A percentile compares a stretch with the other conserved stretches of the same genome.
Conservation (phyloP, 2,113 vertebrate genomes). For the Puma concolor region DNA sequence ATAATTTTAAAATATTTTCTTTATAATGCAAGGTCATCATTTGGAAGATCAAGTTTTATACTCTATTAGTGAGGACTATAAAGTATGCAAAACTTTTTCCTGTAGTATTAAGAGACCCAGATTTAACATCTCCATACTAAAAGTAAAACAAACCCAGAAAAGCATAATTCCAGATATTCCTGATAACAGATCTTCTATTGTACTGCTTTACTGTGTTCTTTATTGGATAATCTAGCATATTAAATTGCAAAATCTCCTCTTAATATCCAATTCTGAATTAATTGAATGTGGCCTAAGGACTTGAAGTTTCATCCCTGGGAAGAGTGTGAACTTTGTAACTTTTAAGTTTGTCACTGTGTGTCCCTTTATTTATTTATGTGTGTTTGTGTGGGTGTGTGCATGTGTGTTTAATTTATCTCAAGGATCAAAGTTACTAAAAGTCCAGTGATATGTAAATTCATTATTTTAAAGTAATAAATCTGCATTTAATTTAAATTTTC, state of each 20-base stretch:
- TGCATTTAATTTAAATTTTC: conserved; percentile 50
- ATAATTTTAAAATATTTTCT: background rate
- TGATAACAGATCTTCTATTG: background rate
- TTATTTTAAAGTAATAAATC: conserved; percentile 43
- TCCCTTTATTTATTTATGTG: background rate
- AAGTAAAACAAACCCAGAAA: background rate
- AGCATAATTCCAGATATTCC: background rate
- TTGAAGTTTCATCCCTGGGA: background rate
- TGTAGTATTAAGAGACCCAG: background rate
- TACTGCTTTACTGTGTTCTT: background rate
- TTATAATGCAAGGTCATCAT: background rate
- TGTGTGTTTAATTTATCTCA: background rate
- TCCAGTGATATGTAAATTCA: background rate
- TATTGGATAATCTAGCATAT: background rate
- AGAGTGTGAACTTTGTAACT: background rate
- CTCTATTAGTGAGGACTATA: background rate
- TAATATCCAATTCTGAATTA: background rate
- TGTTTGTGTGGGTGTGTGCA: background rate
- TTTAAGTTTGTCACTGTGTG: background rate
- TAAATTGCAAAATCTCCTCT: background rate
- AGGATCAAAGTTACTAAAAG: conserved; percentile 8
- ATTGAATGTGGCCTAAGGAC: too few relatives aligned
- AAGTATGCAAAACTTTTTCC: background rate
- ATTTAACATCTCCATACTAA: background rate
- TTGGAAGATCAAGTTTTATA: background rate